These are phyloP conservation scores for Epinephelus coioides DNA, from an alignment of 2,797 vertebrate genomes.

Conservation along the genomic window DNA sequence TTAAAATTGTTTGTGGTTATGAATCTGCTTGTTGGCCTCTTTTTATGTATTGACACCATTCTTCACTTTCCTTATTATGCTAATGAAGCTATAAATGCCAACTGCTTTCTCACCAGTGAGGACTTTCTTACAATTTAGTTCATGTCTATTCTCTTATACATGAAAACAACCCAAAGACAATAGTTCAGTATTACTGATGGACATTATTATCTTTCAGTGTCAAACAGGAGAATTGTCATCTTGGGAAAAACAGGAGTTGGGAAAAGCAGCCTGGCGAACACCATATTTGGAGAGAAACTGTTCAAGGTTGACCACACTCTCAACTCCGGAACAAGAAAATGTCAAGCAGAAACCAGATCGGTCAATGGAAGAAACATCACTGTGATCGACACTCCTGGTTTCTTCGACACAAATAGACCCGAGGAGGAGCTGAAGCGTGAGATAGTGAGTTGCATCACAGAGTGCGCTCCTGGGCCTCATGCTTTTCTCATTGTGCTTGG, in stretches of 20 bases:
- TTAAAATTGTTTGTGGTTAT: too few relatives aligned
- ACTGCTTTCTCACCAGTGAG: too few relatives aligned
- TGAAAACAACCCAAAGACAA: too few relatives aligned
- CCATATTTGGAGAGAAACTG: background rate
- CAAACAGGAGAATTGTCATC: background rate
- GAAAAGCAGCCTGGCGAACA: slow-evolving; percentile 39
- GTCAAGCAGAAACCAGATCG: background rate
- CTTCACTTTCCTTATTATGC: too few relatives aligned
- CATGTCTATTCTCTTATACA: too few relatives aligned
- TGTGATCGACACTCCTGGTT: background rate
- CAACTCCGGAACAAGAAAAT: background rate
- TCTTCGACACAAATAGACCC: fast-evolving
- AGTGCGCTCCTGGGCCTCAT: slow-evolving; percentile 39
- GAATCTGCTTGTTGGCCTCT: too few relatives aligned
- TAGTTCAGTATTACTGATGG: too few relatives aligned
- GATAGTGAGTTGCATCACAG: slow-evolving; percentile 17
- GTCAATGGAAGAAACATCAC: background rate
- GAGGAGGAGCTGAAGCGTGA: slow-evolving; percentile 1
- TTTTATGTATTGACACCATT: too few relatives aligned
- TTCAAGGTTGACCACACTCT: background rate
- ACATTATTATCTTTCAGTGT: background rate
- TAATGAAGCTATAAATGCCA: too few relatives aligned
- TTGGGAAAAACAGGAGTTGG: slow-evolving; percentile 25
- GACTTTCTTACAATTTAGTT: too few relatives aligned
- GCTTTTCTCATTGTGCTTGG: background rate